These are phyloP conservation scores for Polypterus bichir DNA, from an alignment of 2,113 vertebrate species.

Conservation along the genomic window DNA sequence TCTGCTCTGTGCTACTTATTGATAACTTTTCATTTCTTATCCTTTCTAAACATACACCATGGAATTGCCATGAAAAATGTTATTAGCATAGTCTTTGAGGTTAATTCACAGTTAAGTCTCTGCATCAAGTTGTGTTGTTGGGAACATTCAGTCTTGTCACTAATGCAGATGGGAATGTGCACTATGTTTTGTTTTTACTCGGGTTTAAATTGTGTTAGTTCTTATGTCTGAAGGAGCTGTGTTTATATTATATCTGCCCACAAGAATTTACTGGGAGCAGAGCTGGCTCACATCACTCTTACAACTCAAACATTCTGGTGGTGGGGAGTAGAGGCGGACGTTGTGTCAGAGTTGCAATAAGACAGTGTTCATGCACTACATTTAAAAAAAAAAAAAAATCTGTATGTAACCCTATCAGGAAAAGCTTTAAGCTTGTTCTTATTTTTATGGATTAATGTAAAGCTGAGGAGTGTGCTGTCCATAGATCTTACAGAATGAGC, in stretches of 20 bases:
- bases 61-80: too few relatives aligned
- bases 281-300: slow-evolving; percentile 28
- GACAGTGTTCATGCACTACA: neutral
- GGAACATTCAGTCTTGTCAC: neutral
- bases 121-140: neutral
- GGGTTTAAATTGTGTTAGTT: too few relatives aligned
- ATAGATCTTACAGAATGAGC: neutral
- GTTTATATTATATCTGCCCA: slow-evolving; percentile 20
- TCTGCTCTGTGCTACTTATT: too few relatives aligned
- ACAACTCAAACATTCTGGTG: neutral
- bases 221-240: slow-evolving; percentile 2
- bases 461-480: neutral
- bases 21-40: too few relatives aligned
- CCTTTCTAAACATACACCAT: too few relatives aligned
- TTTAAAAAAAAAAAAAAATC: too few relatives aligned
- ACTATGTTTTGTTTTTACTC: neutral
- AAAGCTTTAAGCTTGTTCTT: neutral
- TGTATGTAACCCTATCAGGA: neutral
- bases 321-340: neutral
- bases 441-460: neutral
- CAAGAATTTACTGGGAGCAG: slow-evolving; percentile 55
- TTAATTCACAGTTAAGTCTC: neutral
- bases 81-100: too few relatives aligned
- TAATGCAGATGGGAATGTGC: neutral
- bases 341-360: neutral